Evolutionary conservation across 2,113 vertebrate species (phyloP).

Genomic region (Sorex fumeus): DNA sequence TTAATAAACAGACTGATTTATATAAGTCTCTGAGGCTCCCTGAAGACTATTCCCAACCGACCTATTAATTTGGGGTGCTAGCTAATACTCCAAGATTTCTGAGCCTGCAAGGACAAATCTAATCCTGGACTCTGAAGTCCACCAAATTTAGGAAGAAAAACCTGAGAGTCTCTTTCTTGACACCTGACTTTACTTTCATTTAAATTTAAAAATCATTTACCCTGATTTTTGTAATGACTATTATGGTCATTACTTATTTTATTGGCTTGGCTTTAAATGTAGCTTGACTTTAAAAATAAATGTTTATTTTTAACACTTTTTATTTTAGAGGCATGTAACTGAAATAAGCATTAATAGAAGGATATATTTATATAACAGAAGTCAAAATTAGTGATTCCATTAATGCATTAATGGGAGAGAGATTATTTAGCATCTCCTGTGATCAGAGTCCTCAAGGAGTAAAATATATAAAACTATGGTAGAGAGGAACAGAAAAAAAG

Average conservation of each 20-base stretch:
- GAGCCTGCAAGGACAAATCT: not conserved
- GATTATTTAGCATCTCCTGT: not conserved
- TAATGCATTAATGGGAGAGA: not conserved
- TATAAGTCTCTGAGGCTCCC: slow-evolving; percentile 8
- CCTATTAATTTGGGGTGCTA: not conserved
- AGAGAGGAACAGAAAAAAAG: not conserved
- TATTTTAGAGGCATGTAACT: slow-evolving; percentile 6
- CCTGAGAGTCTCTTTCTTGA: not conserved
- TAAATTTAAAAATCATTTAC: not conserved
- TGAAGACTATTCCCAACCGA: slow-evolving; percentile 16
- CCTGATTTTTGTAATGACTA: slow-evolving; percentile 7
- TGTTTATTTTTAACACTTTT: slow-evolving; percentile 37
- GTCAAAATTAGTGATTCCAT: not conserved
- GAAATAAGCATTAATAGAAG: slow-evolving; percentile 38
- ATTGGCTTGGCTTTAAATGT: not conserved
- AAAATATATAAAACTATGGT: not conserved
- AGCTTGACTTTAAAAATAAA: not conserved
- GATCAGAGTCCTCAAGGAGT: not conserved
- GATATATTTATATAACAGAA: not conserved
- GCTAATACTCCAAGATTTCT: not conserved
- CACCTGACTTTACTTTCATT: not conserved
- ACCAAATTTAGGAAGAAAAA: not conserved
- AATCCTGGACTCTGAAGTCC: not conserved
- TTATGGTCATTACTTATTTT: not conserved
- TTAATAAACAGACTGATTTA: slow-evolving; percentile 39